Base-by-base conservation (phyloP, 2,113 vertebrate species). In the Gulo gulo region DNA sequence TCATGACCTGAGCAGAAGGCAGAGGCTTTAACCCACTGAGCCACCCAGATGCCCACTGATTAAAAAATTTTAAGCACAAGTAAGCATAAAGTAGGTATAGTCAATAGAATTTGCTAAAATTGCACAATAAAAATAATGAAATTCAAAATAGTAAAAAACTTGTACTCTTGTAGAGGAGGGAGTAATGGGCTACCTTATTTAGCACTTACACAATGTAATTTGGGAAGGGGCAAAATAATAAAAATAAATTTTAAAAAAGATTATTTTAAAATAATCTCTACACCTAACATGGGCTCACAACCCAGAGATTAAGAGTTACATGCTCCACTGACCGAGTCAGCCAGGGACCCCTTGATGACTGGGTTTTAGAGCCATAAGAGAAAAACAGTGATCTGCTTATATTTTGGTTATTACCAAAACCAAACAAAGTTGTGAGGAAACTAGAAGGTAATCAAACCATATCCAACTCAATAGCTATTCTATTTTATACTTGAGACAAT, bases 331-430 rank as follows among this genome's bases (percentile, higher is more conserved):
- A 42, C 71, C 13, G 23, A 42, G 71, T 42, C 36, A 42, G 71
- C 6, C 73, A 26, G 39, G 39, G 0, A 23, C 23, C 12, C 12
- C 73, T 80, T 87, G 82, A 61, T 82, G 71, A 52, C 1, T 67
- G 29, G 45, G 45, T 67, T 83, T 95, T 94, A 92, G 5, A 86
- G 59, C 45, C 34, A 16, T 23, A 76, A 92, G 1, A 94, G 67
- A 92, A 95, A 88, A 82, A 65, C 23, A 79, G 79, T 83, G 12
- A 73, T 71, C 50, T 93, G 10, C 12, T 65, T 96, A 92, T 45
- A 86, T 61, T 93, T 88, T 93, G 23, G 36, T 88, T 95, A 88
- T 73, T 80, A 96, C 8, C 39, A 85, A 88, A 92, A 80, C 13
- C 67, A 29, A 90, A 82, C 57, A 29, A 90, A 83, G 50, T n/a